phyloP scores from a whole-genome alignment of 2,113 vertebrate species.

The Cololabis saira region DNA sequence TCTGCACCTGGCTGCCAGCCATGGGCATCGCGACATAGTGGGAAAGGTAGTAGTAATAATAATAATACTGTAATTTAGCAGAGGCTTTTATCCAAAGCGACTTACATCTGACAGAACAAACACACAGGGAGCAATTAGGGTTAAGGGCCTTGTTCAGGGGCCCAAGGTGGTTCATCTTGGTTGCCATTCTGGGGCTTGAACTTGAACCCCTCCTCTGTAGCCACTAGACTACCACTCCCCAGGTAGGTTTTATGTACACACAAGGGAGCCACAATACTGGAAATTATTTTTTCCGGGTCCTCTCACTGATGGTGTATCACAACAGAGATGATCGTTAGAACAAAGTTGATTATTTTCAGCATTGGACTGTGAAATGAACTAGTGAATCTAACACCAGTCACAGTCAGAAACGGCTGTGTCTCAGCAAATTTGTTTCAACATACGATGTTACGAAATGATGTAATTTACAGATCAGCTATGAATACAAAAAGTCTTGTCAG shows the following conservation, averaged over 20 bases:
- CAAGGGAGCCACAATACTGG: not conserved
- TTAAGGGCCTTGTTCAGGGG: no score
- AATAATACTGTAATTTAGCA: no score
- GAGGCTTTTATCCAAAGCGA: no score
- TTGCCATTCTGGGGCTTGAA: no score
- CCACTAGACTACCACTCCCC: no score
- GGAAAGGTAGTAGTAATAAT: no score
- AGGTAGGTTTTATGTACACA: slow-evolving; percentile 63
- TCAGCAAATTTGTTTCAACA: slow-evolving; percentile 16
- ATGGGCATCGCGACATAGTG: slow-evolving; percentile 94
- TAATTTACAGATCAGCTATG: slow-evolving; percentile 11
- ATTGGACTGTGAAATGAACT: not conserved
- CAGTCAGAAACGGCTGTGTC: not conserved
- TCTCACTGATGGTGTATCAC: not conserved
- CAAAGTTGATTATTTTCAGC: not conserved
- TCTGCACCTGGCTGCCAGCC: slow-evolving; percentile 93
- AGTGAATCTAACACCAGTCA: not conserved
- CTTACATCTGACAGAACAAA: no score
- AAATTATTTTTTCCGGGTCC: not conserved
- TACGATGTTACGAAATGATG: slow-evolving; percentile 54
- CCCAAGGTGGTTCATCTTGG: no score
- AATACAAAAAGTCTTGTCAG: slow-evolving; percentile 35
- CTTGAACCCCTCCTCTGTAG: no score
- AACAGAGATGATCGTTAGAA: not conserved
- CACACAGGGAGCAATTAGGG: no score